Base-by-base conservation (phyloP, 2,888 invertebrate genomes). In the Norana najaformis region DNA sequence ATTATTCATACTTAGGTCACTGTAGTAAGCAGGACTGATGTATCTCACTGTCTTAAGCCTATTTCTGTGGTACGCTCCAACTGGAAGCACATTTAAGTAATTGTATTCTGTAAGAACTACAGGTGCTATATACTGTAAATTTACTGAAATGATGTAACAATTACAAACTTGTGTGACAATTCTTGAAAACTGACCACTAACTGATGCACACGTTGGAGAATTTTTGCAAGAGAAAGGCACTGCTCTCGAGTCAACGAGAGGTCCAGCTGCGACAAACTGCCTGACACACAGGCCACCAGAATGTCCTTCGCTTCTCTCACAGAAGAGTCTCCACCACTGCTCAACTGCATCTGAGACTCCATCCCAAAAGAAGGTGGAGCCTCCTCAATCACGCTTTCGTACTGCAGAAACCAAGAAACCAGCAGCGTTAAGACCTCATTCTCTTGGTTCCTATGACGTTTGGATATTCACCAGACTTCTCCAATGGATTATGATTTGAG, bases 241-340 rank as follows among this genome's bases (percentile, higher is more conserved):
- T 90, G 90, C 39, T 88, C 85, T 39, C n/a, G 36, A 34, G 89
- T 89, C 39, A 89, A n/a, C 38, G 85, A 36, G 47, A 47, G 35
- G 41, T 34, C 89, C 23, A 83, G 37, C 89, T 69, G 39, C 14
- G 41, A 88, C 34, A 85, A 23, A 37, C 85, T 85, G 23, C 30
- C 85, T 35, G 85, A 20, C 85, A 37, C 37, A 18, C 36, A 36
- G 36, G 85, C 36, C 35, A 85, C 85, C 23, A 36, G 36, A 18
- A 23, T 8, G 11, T 85, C 37, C 16, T 85, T 23, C 37, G 5
- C 36, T 85, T 85, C 85, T 36, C 18, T 23, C 20, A 35, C 34
- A 18, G 85, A 85, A 36, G 36, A 36, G 13, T 30, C 30, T 11
- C 1, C 16, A 13, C 30, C 16, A 30, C 2, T 30, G 69, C n/a